A percentile compares a stretch with the other conserved stretches of the same genome.
Conservation (phyloP, 2,797 vertebrate genomes). For the Salmo trutta region DNA sequence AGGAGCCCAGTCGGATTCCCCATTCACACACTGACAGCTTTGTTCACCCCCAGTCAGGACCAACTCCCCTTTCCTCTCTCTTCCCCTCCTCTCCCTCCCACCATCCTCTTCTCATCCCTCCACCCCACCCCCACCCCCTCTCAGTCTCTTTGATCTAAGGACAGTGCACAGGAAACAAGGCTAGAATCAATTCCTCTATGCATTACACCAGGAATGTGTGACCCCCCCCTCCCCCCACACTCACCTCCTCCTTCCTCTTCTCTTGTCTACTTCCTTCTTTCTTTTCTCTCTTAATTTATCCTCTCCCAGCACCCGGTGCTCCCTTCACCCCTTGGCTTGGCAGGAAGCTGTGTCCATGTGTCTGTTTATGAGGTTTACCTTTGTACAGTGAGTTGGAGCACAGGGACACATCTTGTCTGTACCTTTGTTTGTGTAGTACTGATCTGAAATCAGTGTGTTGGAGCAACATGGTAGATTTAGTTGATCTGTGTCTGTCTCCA, state of each 20-base stretch:
- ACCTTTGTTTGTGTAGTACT: not conserved
- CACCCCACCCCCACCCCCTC: slow-evolving; percentile 11
- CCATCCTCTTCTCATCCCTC: slow-evolving; percentile 11
- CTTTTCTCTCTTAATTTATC: no score
- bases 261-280: slow-evolving; percentile 6
- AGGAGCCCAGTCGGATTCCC: slow-evolving; percentile 35
- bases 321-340: slow-evolving; percentile 25
- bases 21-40: slow-evolving; percentile 63
- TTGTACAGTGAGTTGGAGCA: not conserved
- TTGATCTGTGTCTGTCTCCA: not conserved
- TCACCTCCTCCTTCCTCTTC: slow-evolving; percentile 61
- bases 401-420: not conserved
- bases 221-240: slow-evolving; percentile 51
- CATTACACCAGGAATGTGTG: slow-evolving; percentile 50
- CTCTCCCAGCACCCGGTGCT: slow-evolving; percentile 32
- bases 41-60: slow-evolving; percentile 61
- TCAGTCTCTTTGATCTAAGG: slow-evolving; percentile 59
- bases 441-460: not conserved
- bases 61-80: slow-evolving; percentile 27
- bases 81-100: not conserved
- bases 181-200: slow-evolving; percentile 72
- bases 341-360: not conserved
- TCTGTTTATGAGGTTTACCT: not conserved
- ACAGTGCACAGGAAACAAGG: slow-evolving; percentile 59
- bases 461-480: not conserved